A percentile compares a stretch with the other conserved stretches of the same genome.
phyloP scores from a whole-genome alignment of 2,113 vertebrate species.

The Thryonomys swinderianus region DNA sequence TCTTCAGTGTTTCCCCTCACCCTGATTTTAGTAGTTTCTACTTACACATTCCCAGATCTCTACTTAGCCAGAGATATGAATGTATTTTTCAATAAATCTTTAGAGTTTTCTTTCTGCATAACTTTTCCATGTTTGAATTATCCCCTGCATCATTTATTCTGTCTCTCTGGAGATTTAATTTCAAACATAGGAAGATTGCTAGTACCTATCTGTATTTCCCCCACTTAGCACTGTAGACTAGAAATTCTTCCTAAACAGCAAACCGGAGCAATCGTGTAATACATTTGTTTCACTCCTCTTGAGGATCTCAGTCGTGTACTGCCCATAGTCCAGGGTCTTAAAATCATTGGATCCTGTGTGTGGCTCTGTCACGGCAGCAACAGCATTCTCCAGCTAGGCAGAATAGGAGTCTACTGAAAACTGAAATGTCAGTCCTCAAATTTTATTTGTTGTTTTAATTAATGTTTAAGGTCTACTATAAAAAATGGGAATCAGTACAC shows the following conservation, averaged over 20 bases:
- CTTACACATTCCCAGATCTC: neutral
- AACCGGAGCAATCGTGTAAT: neutral
- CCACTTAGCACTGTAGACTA: neutral
- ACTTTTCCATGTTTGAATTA: neutral
- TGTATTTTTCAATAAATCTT: constrained; percentile 18
- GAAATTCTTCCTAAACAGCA: constrained; percentile 6
- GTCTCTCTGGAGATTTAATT: neutral
- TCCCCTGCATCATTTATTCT: neutral
- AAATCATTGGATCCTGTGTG: neutral
- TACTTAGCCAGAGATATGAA: neutral
- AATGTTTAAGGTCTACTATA: constrained; percentile 7
- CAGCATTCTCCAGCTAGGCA: neutral
- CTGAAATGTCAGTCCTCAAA: neutral
- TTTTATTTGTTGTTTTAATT: constrained; percentile 50
- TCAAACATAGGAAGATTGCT: neutral
- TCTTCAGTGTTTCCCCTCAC: neutral
- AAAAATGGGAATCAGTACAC: neutral
- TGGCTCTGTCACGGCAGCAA: neutral
- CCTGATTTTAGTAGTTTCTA: neutral
- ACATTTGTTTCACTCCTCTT: neutral
- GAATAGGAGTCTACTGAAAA: neutral
- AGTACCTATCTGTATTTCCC: neutral
- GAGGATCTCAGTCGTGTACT: neutral
- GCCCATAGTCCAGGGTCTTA: neutral
- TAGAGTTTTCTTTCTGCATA: neutral